phyloP scores from a whole-genome alignment of 2,797 vertebrate species.

The Sebastes miniatus region DNA sequence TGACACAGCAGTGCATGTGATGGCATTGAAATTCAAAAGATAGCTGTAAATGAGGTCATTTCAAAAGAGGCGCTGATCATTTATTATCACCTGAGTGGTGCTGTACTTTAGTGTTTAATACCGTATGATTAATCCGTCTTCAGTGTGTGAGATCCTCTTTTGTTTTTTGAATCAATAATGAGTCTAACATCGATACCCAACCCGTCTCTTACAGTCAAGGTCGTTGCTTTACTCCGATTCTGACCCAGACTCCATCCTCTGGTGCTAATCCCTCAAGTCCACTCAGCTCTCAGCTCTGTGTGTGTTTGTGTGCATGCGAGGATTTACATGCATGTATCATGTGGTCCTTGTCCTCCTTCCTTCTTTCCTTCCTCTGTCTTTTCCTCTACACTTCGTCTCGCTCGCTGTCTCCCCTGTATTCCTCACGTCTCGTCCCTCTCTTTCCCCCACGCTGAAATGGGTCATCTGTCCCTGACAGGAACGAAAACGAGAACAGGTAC shows the following conservation, averaged over 20 bases:
- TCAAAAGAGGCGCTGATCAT: neutral
- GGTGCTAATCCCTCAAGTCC: slow-evolving; percentile 24
- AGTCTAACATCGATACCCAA: slow-evolving; percentile 10
- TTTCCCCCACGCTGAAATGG: slow-evolving; percentile 74
- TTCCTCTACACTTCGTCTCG: slow-evolving; percentile 16
- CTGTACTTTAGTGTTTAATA: neutral
- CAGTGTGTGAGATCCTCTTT: slow-evolving; percentile 4
- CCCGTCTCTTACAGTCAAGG: slow-evolving; percentile 20
- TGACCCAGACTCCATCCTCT: neutral
- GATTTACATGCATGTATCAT: slow-evolving; percentile 34
- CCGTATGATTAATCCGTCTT: slow-evolving; percentile 14
- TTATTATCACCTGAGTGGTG: slow-evolving; percentile 8
- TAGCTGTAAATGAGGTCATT: neutral
- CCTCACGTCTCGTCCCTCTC: slow-evolving; percentile 61
- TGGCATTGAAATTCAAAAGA: neutral
- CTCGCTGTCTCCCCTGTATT: slow-evolving; percentile 50
- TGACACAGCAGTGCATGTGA: neutral
- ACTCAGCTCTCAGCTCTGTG: slow-evolving; percentile 5
- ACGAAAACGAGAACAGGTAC: slow-evolving; percentile 85
- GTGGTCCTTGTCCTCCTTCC: slow-evolving; percentile 34
- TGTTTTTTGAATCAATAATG: slow-evolving; percentile 18
- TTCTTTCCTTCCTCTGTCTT: slow-evolving; percentile 15
- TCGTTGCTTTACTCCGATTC: slow-evolving; percentile 15
- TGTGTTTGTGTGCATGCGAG: slow-evolving; percentile 23
- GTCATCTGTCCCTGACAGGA: slow-evolving; percentile 78